Evolutionary conservation across 2,888 invertebrate species (phyloP).

Genomic region (Macrosiphum euphorbiae): DNA sequence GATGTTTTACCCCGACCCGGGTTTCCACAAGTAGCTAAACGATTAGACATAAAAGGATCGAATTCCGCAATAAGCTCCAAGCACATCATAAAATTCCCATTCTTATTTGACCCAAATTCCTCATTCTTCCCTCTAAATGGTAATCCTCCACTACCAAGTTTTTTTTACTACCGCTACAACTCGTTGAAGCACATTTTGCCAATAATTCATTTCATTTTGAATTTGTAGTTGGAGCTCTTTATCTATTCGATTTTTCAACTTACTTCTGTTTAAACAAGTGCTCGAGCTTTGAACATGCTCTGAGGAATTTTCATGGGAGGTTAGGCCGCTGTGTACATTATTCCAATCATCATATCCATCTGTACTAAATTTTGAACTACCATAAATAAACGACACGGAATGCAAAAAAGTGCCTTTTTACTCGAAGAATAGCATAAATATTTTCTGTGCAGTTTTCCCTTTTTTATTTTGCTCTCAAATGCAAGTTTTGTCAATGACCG

Average conservation of each 20-base stretch:
- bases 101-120: conserved; percentile 43
- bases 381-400: too few relatives aligned
- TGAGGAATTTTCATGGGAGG: conserved; percentile 53
- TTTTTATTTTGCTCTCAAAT: conserved; percentile 45
- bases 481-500: conserved; percentile 33
- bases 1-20: conserved; percentile 42
- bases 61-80: conserved; percentile 54
- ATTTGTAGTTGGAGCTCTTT: conserved; percentile 36
- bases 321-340: conserved; percentile 6
- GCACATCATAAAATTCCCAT: conserved; percentile 60
- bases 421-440: conserved; percentile 29
- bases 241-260: conserved; percentile 36
- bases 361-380: too few relatives aligned
- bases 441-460: conserved; percentile 31
- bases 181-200: conserved; percentile 38
- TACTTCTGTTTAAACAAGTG: conserved; percentile 31
- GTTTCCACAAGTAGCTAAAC: conserved; percentile 50
- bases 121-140: conserved; percentile 58
- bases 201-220: conserved; percentile 54
- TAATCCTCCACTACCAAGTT: conserved; percentile 38
- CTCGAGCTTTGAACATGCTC: conserved; percentile 13
- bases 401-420: too few relatives aligned
- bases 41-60: conserved; percentile 60
- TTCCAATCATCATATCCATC: conserved; percentile 42
- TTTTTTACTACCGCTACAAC: conserved; percentile 58